Conservation (phyloP, 2,113 vertebrate species). For the Lophotis ruficrista region DNA sequence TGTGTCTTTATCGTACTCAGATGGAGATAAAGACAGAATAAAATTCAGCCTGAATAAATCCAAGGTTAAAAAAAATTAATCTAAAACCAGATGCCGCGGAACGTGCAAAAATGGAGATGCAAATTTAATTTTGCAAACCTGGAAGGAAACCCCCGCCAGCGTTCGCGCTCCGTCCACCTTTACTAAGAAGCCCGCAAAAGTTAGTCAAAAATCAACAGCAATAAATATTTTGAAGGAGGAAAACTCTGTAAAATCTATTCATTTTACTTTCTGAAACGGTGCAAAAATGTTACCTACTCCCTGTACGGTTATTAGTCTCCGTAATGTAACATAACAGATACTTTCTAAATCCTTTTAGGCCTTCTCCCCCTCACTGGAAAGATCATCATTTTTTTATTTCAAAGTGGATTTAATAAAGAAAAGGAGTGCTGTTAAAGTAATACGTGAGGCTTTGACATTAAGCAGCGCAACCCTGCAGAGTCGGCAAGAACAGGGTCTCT, state of each 20-base stretch:
- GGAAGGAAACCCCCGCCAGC: neutral
- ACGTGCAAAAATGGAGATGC: slow-evolving; percentile 22
- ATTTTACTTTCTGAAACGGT: slow-evolving; percentile 74
- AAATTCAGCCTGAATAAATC: slow-evolving; percentile 46
- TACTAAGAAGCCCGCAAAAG: neutral
- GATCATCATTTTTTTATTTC: slow-evolving; percentile 85
- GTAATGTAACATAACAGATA: slow-evolving; percentile 88
- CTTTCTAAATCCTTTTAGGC: slow-evolving; percentile 87
- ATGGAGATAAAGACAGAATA: slow-evolving; percentile 63
- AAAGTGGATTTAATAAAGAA: slow-evolving; percentile 92
- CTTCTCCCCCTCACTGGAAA: slow-evolving; percentile 85
- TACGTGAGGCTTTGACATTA: slow-evolving; percentile 93
- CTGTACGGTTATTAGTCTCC: slow-evolving; percentile 83
- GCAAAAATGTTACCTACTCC: slow-evolving; percentile 83
- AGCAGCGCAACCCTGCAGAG: slow-evolving; percentile 90
- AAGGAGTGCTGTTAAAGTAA: slow-evolving; percentile 91
- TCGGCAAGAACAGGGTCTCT: slow-evolving; percentile 91
- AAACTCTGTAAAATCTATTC: slow-evolving; percentile 68
- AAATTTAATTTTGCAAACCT: slow-evolving; percentile 19
- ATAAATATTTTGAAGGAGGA: slow-evolving; percentile 60
- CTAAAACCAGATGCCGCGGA: slow-evolving; percentile 60
- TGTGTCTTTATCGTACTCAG: slow-evolving; percentile 75
- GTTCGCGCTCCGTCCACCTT: neutral
- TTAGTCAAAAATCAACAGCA: slow-evolving; percentile 15
- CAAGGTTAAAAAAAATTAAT: slow-evolving; percentile 32